Conservation (phyloP, 2,797 vertebrate species). For the Lacerta agilis region DNA sequence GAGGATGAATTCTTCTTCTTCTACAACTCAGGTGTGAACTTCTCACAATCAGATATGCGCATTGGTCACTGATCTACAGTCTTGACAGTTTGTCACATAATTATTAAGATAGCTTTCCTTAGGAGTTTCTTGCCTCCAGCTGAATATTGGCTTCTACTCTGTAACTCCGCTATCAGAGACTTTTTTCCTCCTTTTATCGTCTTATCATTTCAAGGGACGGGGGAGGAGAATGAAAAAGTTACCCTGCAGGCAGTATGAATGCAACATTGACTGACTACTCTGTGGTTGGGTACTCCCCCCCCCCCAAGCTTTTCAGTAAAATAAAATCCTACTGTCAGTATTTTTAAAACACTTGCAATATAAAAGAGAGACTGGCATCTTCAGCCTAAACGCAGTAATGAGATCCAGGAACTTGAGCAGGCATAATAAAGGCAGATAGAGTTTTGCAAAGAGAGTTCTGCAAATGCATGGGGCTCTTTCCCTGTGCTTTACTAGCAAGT, state of each 20-base stretch:
- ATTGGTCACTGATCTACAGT: conserved; percentile 47
- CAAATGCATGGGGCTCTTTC: neutral
- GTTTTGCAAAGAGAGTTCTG: neutral
- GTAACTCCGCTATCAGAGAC: conserved; percentile 52
- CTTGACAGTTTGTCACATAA: conserved; percentile 64
- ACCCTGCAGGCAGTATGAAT: conserved; percentile 35
- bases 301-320: neutral
- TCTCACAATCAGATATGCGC: conserved; percentile 38
- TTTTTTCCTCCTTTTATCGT: conserved; percentile 8
- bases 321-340: neutral
- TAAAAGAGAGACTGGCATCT: neutral
- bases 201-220: conserved; percentile 48
- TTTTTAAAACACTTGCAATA: neutral
- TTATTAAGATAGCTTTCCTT: conserved; percentile 51
- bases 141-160: conserved; percentile 58
- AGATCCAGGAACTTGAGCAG: neutral
- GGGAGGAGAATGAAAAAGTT: conserved; percentile 49
- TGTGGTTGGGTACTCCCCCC: neutral
- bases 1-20: conserved; percentile 10
- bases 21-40: conserved; percentile 34
- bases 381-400: neutral
- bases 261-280: neutral
- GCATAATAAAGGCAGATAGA: neutral
- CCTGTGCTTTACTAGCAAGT: neutral
- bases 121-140: conserved; percentile 54